Conservation (phyloP, 2,113 vertebrate species). For the Phocoena phocoena region DNA sequence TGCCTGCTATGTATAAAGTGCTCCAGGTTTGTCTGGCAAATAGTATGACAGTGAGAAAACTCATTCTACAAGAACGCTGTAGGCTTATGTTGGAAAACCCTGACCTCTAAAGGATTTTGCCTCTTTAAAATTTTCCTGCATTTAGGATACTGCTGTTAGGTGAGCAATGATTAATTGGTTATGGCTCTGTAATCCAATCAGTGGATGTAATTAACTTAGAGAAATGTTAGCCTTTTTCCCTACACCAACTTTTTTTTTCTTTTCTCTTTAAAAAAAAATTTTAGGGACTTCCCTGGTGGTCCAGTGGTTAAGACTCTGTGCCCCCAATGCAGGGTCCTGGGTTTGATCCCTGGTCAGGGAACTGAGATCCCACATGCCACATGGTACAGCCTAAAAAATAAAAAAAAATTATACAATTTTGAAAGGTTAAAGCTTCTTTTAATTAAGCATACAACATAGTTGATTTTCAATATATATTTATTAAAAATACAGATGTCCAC, state of each 20-base stretch:
- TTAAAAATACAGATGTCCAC: background rate
- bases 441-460: background rate
- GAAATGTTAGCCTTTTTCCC: background rate
- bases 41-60: background rate
- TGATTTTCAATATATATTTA: background rate
- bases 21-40: background rate
- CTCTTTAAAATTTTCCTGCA: background rate
- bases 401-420: background rate
- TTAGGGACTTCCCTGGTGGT: too few species aligned
- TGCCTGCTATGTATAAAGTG: background rate
- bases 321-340: too few species aligned
- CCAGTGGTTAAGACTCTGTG: too few species aligned
- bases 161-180: background rate
- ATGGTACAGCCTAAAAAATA: too few species aligned
- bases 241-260: background rate
- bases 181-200: background rate
- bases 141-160: background rate
- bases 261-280: background rate
- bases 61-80: background rate
- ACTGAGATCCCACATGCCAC: too few species aligned
- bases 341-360: too few species aligned
- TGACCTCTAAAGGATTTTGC: background rate
- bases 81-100: background rate
- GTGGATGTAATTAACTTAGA: background rate
- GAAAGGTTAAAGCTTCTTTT: background rate